phyloP scores from a whole-genome alignment of 2,888 invertebrate species.

The Gymnosoma rotundatum region DNA sequence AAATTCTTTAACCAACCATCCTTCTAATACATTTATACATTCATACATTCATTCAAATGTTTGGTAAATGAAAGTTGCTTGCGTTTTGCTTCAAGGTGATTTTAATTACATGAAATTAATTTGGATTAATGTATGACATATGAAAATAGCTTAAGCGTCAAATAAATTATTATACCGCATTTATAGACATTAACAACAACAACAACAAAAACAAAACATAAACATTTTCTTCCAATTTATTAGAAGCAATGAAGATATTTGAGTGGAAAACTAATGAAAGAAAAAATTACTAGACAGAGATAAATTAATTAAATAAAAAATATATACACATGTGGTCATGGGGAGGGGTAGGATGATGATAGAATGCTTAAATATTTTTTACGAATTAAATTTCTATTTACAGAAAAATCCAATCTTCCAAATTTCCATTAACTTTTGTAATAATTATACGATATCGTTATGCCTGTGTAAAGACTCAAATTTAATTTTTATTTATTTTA shows the following conservation, averaged over 20 bases:
- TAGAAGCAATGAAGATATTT: conserved; percentile 18
- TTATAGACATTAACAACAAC: not conserved
- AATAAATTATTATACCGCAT: conserved; percentile 61
- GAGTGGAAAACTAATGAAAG: conserved; percentile 9
- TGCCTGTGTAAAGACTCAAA: too few relatives aligned
- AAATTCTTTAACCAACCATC: conserved; percentile 17
- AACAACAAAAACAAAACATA: not conserved
- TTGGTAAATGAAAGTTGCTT: conserved; percentile 27
- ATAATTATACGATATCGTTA: too few relatives aligned
- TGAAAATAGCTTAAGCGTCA: conserved; percentile 64
- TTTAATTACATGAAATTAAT: conserved; percentile 82
- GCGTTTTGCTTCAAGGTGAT: conserved; percentile 77
- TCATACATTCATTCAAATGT: conserved; percentile 6
- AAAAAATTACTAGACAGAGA: conserved; percentile 51
- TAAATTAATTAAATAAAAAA: conserved; percentile 43
- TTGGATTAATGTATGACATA: conserved; percentile 81
- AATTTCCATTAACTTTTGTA: too few relatives aligned
- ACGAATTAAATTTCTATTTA: too few relatives aligned
- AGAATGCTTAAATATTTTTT: not conserved
- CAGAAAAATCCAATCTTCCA: too few relatives aligned
- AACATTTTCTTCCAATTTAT: not conserved
- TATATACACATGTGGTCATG: not conserved
- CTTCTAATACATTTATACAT: too few relatives aligned
- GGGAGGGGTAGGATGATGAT: not conserved
- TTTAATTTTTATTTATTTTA: too few relatives aligned